Evolutionary conservation across 1,140 invertebrate species (phyloP), one percentile per base, ranked within the genome.

Genomic region (Cydia splendana): DNA sequence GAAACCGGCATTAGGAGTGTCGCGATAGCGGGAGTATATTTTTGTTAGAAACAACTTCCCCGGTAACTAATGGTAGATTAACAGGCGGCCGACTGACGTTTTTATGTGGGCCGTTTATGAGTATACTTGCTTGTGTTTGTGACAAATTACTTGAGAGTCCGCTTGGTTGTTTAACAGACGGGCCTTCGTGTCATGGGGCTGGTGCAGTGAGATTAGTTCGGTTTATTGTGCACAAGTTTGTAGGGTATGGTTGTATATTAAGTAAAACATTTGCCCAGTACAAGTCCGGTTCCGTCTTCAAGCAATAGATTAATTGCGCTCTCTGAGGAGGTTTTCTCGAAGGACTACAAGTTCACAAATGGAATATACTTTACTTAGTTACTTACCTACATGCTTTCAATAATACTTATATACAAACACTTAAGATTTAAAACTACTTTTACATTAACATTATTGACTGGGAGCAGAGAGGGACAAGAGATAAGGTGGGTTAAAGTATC

Each of bases 1-100:
- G 88, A 89, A 87, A 84, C 88, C 89, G 87, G 88, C 89, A 87
- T 89, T 90, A 89, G 88, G 87, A 87, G 84, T 89, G 90, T 89
- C 89, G 88, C 88, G 88, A 89, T 92, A 90, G 85, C 85, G 80
- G 84, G 81, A 88, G 87, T 87, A 81, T 91, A 85, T 89, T 90
- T 89, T 92, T 88, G 82, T 87, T 88, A 83, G 83, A 81, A 81
- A 85, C 83, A 87, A 84, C 82, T 87, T 90, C 78, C 82, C 78
- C 80, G 82, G 79, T 84, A 84, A 82, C 85, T 82, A 81, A 88
- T 84, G 82, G 77, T 80, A 74, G 78, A 79, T 80, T 82, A 82
- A 82, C 81, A 51, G 81, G 77, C 76, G 74, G 74, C 71, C 62
- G 81, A 82, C 79, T 83, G 83, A 82, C 79, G 77, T 81, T 87